Percentiles rank a stretch among this genome's conserved stretches.
Conservation (phyloP, 2,113 vertebrate species). For the Sylvilagus bachmani region DNA sequence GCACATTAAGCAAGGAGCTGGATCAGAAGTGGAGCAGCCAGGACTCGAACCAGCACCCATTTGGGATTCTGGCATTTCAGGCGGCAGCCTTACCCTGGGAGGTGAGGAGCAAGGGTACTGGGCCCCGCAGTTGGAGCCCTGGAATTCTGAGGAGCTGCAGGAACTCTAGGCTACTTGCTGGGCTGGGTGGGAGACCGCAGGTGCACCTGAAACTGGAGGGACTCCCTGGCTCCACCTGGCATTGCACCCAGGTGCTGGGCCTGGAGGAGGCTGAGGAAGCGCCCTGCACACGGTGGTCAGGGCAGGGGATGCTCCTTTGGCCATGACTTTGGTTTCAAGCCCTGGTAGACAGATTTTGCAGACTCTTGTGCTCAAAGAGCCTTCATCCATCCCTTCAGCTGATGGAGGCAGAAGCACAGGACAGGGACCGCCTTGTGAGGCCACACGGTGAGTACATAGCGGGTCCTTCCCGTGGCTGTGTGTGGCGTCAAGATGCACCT, state of each 20-base stretch:
- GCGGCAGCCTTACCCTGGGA: background rate
- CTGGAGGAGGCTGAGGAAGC: background rate
- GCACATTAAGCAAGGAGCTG: too few relatives aligned
- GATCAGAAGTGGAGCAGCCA: too few relatives aligned
- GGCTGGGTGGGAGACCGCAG: background rate
- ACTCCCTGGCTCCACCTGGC: background rate
- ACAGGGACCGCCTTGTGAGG: background rate
- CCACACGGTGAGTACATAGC: background rate
- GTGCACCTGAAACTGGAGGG: background rate
- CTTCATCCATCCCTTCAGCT: background rate
- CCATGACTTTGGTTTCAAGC: background rate
- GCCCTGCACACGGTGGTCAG: background rate
- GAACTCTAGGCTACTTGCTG: background rate
- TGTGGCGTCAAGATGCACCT: background rate
- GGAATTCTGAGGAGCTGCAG: background rate
- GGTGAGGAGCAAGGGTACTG: background rate
- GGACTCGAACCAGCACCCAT: too few relatives aligned
- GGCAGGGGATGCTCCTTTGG: background rate
- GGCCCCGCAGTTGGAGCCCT: background rate
- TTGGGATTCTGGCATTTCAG: too few relatives aligned
- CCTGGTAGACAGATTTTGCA: background rate
- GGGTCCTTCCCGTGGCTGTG: background rate
- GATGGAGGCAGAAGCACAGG: background rate
- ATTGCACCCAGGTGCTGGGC: too few relatives aligned
- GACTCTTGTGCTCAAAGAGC: constrained; percentile 1